These are phyloP conservation scores for Athalia rosae DNA, from an alignment of 2,888 invertebrate species.

Conservation along the genomic window DNA sequence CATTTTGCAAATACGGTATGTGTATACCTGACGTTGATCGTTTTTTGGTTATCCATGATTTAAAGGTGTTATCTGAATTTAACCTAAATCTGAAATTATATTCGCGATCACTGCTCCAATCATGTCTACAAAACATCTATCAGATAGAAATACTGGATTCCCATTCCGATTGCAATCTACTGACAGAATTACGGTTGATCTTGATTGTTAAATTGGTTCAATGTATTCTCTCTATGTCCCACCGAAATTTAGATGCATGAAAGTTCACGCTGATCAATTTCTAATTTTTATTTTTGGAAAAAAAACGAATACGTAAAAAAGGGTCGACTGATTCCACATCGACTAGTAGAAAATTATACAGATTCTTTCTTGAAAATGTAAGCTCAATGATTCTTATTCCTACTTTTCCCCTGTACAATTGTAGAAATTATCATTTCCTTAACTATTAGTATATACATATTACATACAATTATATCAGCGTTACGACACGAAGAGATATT, in stretches of 20 bases:
- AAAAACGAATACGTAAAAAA: no score
- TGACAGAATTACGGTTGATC: constrained; percentile 44
- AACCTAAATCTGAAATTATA: constrained; percentile 36
- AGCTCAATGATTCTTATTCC: no score
- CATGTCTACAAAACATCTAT: constrained; percentile 41
- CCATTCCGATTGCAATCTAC: constrained; percentile 46
- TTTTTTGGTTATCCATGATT: constrained; percentile 30
- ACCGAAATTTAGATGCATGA: not conserved
- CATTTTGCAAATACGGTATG: not conserved
- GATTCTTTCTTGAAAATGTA: no score
- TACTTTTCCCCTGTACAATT: not conserved
- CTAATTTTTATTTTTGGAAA: not conserved
- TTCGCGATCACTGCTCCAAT: constrained; percentile 25
- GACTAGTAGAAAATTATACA: no score
- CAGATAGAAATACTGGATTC: constrained; percentile 40
- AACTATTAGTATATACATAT: constrained; percentile 5
- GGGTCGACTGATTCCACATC: no score
- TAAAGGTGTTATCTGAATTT: constrained; percentile 42
- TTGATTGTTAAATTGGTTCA: constrained; percentile 38
- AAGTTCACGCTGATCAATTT: constrained; percentile 25
- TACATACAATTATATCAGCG: constrained; percentile 14
- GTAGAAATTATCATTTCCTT: not conserved
- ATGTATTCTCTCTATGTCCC: constrained; percentile 4
- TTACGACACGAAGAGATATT: constrained; percentile 21
- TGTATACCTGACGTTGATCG: constrained; percentile 25